phyloP scores from a whole-genome alignment of 1,140 invertebrate genomes.

The Heliconius himera region DNA sequence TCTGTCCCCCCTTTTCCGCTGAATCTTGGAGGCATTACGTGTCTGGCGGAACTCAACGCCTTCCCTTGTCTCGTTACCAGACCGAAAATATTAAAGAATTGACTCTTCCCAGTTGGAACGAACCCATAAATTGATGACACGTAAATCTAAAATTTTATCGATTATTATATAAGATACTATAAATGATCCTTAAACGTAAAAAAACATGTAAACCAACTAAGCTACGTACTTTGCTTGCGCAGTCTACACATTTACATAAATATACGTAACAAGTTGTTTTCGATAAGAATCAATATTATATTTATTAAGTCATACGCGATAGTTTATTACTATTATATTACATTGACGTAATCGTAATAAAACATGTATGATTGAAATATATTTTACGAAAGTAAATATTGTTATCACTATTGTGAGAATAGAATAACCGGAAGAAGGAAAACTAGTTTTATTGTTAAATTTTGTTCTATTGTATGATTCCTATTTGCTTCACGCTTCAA shows the following conservation, averaged over 20 bases:
- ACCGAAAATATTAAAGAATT: too few relatives aligned
- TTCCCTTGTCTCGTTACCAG: too few relatives aligned
- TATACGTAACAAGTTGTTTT: not conserved
- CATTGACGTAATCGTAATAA: slow-evolving; percentile 7
- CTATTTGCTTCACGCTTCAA: too few relatives aligned
- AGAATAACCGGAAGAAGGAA: not conserved
- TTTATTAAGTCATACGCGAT: slow-evolving; percentile 4
- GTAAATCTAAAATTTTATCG: too few relatives aligned
- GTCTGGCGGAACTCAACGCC: too few relatives aligned
- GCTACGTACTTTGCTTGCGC: not conserved
- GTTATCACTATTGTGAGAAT: not conserved
- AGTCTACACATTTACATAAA: not conserved
- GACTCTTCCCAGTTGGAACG: too few relatives aligned
- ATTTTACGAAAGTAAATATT: not conserved
- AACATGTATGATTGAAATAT: not conserved
- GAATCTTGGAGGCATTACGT: too few relatives aligned
- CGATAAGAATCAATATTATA: not conserved
- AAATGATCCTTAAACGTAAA: too few relatives aligned
- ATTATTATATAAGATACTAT: too few relatives aligned
- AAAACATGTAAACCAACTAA: too few relatives aligned
- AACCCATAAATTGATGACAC: too few relatives aligned
- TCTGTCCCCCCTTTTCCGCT: too few relatives aligned
- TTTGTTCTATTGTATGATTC: not conserved
- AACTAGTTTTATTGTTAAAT: not conserved
- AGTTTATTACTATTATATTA: not conserved